Evolutionary conservation across 2,888 invertebrate species (phyloP).

Genomic region (Frankliniella fusca): DNA sequence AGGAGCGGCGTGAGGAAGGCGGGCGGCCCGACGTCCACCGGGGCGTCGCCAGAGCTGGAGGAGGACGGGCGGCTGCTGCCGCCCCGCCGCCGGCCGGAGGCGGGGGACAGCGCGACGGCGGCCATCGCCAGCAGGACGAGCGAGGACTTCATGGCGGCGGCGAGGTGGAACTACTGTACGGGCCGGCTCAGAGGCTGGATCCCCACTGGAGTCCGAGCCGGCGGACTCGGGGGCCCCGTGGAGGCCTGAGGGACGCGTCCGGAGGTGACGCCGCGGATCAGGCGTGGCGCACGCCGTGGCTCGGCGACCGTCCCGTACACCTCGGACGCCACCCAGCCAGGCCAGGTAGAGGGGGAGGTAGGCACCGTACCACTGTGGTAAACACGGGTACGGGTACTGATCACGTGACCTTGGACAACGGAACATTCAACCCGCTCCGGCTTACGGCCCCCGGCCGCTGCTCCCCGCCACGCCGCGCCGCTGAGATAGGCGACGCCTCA

Average conservation of each 20-base stretch:
- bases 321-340: background rate
- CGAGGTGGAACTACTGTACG: background rate
- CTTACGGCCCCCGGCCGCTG: background rate
- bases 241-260: background rate
- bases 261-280: too few species aligned
- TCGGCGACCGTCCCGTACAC: background rate
- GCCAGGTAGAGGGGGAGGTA: background rate
- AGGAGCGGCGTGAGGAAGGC: background rate
- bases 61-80: background rate
- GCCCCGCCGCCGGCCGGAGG: background rate
- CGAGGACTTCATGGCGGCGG: background rate
- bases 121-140: background rate
- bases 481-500: too few species aligned
- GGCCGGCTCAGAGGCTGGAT: background rate
- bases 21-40: background rate
- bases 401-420: conserved; percentile 6
- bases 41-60: background rate
- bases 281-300: background rate
- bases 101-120: background rate
- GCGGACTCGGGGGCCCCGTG: background rate
- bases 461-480: too few species aligned
- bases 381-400: background rate
- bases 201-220: background rate
- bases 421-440: background rate
- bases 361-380: too few species aligned